Conservation (phyloP, 2,888 invertebrate genomes). For the Pterostichus niger region DNA sequence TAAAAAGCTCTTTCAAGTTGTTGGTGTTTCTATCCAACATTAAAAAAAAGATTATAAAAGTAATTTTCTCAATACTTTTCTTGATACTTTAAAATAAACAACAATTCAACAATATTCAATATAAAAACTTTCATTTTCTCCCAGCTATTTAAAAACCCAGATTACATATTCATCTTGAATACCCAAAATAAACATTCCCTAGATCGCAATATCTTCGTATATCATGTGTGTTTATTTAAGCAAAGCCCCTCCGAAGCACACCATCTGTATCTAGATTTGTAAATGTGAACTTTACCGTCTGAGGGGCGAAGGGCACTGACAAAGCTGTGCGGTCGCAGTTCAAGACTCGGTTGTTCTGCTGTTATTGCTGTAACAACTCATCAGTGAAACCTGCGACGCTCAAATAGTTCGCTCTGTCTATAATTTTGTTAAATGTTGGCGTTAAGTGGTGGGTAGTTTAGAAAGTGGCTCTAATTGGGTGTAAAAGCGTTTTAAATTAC, state of each 20-base stretch:
- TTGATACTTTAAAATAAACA: too few species aligned
- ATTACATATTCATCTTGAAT: background rate
- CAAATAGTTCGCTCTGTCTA: slow-evolving; percentile 18
- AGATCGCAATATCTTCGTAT: too few species aligned
- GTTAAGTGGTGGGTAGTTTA: background rate
- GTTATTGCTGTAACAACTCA: slow-evolving; percentile 59
- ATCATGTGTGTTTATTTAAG: too few species aligned
- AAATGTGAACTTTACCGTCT: background rate
- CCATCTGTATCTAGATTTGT: background rate
- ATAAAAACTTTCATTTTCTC: too few species aligned
- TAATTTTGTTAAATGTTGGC: slow-evolving; percentile 12
- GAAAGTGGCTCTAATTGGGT: slow-evolving; percentile 12
- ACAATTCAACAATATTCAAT: too few species aligned
- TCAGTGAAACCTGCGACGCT: slow-evolving; percentile 16
- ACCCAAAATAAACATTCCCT: too few species aligned
- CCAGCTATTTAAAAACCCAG: background rate
- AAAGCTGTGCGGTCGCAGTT: slow-evolving; percentile 49
- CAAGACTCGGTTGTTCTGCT: slow-evolving; percentile 18
- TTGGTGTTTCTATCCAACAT: too few species aligned
- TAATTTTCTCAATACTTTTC: too few species aligned
- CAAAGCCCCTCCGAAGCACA: too few species aligned
- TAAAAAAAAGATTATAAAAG: too few species aligned
- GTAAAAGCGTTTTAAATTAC: background rate
- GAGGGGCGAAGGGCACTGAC: slow-evolving; percentile 7
- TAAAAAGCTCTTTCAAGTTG: slow-evolving; percentile 23